These are phyloP conservation scores for Tragelaphus imberbis DNA, from an alignment of 2,113 vertebrate species.

Conservation along the genomic window DNA sequence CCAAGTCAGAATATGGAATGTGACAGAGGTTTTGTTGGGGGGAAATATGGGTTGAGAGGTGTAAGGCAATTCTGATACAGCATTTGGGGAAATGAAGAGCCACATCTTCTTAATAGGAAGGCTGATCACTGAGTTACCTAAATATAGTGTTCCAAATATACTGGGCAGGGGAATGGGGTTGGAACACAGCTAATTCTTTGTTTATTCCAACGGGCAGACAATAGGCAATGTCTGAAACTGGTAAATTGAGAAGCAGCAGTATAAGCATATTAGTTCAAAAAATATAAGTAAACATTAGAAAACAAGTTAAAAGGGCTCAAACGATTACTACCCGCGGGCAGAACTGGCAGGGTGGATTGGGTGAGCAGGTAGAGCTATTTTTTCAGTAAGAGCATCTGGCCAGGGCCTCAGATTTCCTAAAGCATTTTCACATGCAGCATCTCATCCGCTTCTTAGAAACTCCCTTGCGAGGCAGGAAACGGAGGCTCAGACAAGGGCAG, in stretches of 20 bases:
- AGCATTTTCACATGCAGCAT: background rate
- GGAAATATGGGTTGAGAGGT: background rate
- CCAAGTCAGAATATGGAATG: background rate
- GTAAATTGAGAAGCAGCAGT: conserved; percentile 33
- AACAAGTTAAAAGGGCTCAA: background rate
- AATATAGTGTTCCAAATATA: conserved; percentile 37
- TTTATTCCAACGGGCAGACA: conserved; percentile 42
- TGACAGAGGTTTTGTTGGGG: background rate
- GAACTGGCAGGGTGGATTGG: background rate
- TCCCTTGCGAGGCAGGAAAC: background rate
- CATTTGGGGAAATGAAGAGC: background rate
- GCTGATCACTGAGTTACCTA: conserved; percentile 32
- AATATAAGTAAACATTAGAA: background rate
- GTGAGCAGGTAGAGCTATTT: background rate
- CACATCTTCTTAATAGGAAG: conserved; percentile 25
- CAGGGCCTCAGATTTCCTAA: background rate
- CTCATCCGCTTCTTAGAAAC: background rate
- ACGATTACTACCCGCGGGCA: background rate
- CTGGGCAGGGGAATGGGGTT: background rate
- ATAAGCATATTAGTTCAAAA: conserved; percentile 16
- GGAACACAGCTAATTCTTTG: conserved; percentile 6
- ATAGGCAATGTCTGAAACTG: conserved; percentile 4
- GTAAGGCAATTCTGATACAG: background rate
- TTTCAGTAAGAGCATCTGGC: background rate
- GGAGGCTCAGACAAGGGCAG: background rate